These are phyloP conservation scores for Idris sp. DNA, from an alignment of 1,140 invertebrate genomes.

Conservation along the genomic window DNA sequence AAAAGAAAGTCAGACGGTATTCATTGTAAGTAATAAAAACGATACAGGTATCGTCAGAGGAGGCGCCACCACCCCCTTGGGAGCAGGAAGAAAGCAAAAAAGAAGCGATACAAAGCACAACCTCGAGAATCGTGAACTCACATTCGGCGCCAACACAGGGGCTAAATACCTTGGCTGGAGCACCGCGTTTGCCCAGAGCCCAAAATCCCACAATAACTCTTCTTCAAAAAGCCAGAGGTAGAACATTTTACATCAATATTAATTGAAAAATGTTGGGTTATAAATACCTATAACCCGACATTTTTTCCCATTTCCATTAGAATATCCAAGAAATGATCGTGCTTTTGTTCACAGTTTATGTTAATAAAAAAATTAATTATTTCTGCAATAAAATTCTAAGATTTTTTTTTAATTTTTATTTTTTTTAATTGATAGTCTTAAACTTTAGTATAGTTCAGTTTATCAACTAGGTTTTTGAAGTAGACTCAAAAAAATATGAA, in stretches of 20 bases:
- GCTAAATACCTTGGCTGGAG: constrained; percentile 79
- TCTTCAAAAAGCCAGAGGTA: constrained; percentile 93
- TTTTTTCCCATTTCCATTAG: no score
- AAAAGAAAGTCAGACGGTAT: constrained; percentile 23
- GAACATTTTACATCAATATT: constrained; percentile 44
- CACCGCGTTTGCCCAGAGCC: constrained; percentile 83
- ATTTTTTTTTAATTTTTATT: no score
- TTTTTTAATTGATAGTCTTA: no score
- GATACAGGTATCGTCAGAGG: constrained; percentile 47
- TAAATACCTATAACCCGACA: no score
- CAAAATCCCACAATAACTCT: constrained; percentile 93
- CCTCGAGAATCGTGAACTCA: constrained; percentile 81
- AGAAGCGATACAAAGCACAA: constrained; percentile 73
- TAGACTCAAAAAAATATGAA: no score
- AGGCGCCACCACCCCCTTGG: constrained; percentile 73
- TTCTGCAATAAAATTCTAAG: no score
- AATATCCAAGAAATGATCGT: no score
- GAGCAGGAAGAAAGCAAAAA: constrained; percentile 65
- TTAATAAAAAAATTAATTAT: no score
- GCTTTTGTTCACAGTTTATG: no score
- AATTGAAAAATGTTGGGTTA: neutral
- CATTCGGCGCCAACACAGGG: constrained; percentile 82
- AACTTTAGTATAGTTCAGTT: no score
- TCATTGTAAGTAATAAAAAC: constrained; percentile 45
- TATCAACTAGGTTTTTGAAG: no score